Evolutionary conservation across 2,797 vertebrate genomes (phyloP).

Genomic region (Melanotaenia boesemani): DNA sequence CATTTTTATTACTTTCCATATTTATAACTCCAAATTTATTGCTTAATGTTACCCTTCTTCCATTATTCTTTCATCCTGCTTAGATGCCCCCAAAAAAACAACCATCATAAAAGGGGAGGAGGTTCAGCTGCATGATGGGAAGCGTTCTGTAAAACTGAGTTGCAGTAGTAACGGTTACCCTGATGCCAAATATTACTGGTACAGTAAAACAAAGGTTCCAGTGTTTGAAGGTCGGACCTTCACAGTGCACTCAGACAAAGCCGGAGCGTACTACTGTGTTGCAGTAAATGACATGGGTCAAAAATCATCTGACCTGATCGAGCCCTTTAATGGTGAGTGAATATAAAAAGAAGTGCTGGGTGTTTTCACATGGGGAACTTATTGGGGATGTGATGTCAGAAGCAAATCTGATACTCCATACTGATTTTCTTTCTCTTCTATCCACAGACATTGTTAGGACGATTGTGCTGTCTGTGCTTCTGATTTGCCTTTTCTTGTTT

Average conservation of each 20-base stretch:
- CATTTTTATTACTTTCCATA: not conserved
- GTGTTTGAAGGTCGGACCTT: conserved; percentile 11
- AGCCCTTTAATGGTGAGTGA: conserved; percentile 67
- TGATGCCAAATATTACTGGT: conserved; percentile 48
- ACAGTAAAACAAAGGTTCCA: not conserved
- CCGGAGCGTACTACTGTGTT: conserved; percentile 71
- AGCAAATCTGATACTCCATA: not conserved
- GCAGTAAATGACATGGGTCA: conserved; percentile 50
- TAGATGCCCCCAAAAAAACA: conserved; percentile 72
- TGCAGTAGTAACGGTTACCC: conserved; percentile 69
- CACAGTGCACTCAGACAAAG: conserved; percentile 55
- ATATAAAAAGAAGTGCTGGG: not conserved
- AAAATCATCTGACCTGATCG: conserved; percentile 25
- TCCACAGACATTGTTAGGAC: conserved; percentile 16
- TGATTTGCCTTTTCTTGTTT: not conserved
- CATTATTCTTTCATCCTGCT: not conserved
- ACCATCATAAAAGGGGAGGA: conserved; percentile 31
- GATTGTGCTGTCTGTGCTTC: not conserved
- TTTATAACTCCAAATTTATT: not conserved
- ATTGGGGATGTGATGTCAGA: not conserved
- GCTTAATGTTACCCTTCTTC: not conserved
- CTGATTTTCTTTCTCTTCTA: conserved; percentile 19
- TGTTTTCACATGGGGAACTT: not conserved
- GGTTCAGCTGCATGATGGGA: not conserved
- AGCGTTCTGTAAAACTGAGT: conserved; percentile 45